Percentiles rank a stretch among this genome's conserved stretches.
These are phyloP conservation scores for Agonum fuliginosum DNA, from an alignment of 2,888 invertebrate genomes.

Conservation along the genomic window DNA sequence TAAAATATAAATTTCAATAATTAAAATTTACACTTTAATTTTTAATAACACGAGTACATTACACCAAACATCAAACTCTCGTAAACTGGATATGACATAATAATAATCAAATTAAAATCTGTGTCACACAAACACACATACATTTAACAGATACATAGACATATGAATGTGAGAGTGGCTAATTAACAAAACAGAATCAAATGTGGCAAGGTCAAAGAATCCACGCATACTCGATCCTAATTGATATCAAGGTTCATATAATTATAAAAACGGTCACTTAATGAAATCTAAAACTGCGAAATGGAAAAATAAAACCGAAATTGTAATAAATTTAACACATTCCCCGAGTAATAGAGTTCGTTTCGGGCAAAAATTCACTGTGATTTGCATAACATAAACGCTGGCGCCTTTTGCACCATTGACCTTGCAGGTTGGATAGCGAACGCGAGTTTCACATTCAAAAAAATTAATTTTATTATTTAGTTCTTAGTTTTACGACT, in stretches of 20 bases:
- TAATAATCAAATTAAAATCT: constrained; percentile 57
- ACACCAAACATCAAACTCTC: constrained; percentile 36
- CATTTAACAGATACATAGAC: neutral
- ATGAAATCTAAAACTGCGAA: constrained; percentile 28
- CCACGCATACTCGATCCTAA: constrained; percentile 36
- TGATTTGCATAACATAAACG: constrained; percentile 63
- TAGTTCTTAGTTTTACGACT: constrained; percentile 7
- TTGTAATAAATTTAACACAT: constrained; percentile 45
- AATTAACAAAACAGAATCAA: constrained; percentile 58
- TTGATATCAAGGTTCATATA: constrained; percentile 48
- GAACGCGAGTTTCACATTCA: constrained; percentile 13
- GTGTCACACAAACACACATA: constrained; percentile 44
- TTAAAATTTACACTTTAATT: constrained; percentile 52
- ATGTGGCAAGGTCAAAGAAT: constrained; percentile 49
- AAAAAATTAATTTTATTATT: constrained; percentile 21
- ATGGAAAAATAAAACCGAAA: constrained; percentile 38
- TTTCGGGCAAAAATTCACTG: constrained; percentile 62
- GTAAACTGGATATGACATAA: constrained; percentile 54
- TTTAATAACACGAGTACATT: constrained; percentile 33
- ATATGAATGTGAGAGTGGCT: constrained; percentile 29
- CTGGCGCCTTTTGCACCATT: constrained; percentile 61
- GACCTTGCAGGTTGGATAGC: constrained; percentile 20
- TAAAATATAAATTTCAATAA: constrained; percentile 42
- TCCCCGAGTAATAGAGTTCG: constrained; percentile 33
- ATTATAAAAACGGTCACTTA: constrained; percentile 28